Evolutionary conservation across 30 jellyfish, hydroid and myxozoan genomes (phyloP).

Genomic region (Morbakka virulenta): DNA sequence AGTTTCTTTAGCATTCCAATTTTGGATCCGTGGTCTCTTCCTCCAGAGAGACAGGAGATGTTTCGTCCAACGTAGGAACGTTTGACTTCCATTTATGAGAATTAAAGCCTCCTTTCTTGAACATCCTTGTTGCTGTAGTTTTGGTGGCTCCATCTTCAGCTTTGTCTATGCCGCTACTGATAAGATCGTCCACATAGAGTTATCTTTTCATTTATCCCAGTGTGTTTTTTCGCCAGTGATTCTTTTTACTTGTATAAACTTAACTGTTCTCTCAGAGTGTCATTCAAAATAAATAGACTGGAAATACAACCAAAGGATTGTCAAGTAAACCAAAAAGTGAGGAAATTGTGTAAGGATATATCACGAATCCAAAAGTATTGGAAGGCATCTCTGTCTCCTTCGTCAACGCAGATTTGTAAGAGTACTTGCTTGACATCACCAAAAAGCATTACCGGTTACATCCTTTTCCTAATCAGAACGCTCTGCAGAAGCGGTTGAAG

Average conservation of each 20-base stretch:
- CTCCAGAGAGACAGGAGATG: no score
- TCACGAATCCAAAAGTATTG: constrained; percentile 18
- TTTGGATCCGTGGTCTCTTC: no score
- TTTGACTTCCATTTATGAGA: background rate
- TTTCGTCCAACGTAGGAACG: background rate
- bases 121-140: background rate
- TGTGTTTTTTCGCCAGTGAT: background rate
- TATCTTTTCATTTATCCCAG: background rate
- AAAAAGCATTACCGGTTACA: constrained; percentile 1
- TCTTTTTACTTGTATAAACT: no score
- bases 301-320: background rate
- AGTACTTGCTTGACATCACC: constrained; percentile 36
- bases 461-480: constrained; percentile 9
- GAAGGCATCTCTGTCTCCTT: constrained; percentile 30
- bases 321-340: constrained; percentile 12
- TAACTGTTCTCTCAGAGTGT: background rate
- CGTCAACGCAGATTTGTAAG: constrained; percentile 7
- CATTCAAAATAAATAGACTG: constrained; percentile 13
- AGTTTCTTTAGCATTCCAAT: no score
- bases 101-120: background rate
- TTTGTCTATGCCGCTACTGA: background rate
- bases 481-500: constrained; percentile 2
- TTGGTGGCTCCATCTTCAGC: background rate
- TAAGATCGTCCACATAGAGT: background rate
- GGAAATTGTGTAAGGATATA: background rate